Conservation (phyloP, 2,797 vertebrate species). For the Urophycis tenuis region DNA sequence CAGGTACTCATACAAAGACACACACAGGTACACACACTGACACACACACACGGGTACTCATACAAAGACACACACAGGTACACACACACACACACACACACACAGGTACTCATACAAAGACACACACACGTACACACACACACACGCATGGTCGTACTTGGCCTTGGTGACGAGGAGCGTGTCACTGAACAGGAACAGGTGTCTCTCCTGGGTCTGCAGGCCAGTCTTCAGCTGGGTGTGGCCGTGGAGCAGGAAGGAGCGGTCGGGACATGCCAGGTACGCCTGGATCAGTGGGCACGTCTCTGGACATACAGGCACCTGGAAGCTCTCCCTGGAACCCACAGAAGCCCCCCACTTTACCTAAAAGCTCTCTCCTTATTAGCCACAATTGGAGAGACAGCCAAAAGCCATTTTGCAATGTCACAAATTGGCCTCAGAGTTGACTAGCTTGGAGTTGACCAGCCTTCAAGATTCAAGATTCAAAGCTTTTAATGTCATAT, state of each 20-base stretch:
- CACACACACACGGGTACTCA: too few relatives aligned
- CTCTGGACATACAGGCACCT: slow-evolving; percentile 55
- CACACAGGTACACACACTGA: too few relatives aligned
- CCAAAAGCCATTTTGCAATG: too few relatives aligned
- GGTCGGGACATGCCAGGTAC: slow-evolving; percentile 52
- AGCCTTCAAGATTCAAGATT: too few relatives aligned
- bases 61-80: too few relatives aligned
- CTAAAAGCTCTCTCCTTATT: neutral
- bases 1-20: too few relatives aligned
- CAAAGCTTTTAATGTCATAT: too few relatives aligned
- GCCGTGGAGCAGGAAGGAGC: slow-evolving; percentile 68
- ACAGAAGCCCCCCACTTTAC: neutral
- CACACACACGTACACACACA: too few relatives aligned
- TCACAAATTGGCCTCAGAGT: too few relatives aligned
- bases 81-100: too few relatives aligned
- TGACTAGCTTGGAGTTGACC: too few relatives aligned
- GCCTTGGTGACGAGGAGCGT: slow-evolving; percentile 78
- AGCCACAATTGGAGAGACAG: too few relatives aligned
- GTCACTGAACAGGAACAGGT: slow-evolving; percentile 80
- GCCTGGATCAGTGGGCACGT: slow-evolving; percentile 58
- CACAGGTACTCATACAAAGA: slow-evolving; percentile 35
- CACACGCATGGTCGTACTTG: slow-evolving; percentile 59
- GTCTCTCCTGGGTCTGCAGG: slow-evolving; percentile 81
- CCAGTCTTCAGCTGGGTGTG: slow-evolving; percentile 76
- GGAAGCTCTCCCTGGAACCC: slow-evolving; percentile 55